Percentiles rank a stretch among this genome's conserved stretches.
phyloP scores from a whole-genome alignment of 2,888 invertebrate species.

The Eupsilia transversa region DNA sequence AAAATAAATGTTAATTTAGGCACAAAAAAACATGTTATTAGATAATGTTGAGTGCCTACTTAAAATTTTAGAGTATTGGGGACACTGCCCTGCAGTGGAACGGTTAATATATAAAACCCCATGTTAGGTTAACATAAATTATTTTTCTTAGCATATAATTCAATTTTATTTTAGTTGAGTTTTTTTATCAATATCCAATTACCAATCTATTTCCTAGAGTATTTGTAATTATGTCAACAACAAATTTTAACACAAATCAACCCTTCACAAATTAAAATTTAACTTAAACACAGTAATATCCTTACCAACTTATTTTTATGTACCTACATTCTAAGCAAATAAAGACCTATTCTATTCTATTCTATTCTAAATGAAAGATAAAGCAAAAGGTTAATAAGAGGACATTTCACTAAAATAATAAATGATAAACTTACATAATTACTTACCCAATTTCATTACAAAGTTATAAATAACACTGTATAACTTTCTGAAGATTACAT shows the following conservation, averaged over 20 bases:
- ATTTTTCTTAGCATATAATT: not conserved
- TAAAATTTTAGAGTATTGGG: not conserved
- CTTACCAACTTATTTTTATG: too few species aligned
- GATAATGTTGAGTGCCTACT: not conserved
- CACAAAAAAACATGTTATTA: not conserved
- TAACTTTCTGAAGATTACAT: slow-evolving; percentile 19
- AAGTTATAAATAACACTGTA: not conserved
- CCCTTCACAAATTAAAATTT: not conserved
- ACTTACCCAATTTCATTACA: not conserved
- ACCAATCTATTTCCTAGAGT: not conserved
- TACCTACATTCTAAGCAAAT: too few species aligned
- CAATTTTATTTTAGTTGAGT: not conserved
- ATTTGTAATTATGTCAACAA: not conserved
- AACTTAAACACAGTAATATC: too few species aligned
- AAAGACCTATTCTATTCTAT: too few species aligned
- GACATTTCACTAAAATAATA: slow-evolving; percentile 10
- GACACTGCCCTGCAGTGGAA: too few species aligned
- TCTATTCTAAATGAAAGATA: too few species aligned
- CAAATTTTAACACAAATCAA: not conserved
- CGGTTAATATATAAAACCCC: too few species aligned
- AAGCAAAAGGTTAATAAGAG: not conserved
- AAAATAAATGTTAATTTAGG: not conserved
- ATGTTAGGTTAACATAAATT: not conserved
- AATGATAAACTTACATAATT: slow-evolving; percentile 20
- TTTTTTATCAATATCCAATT: not conserved